A percentile compares a stretch with the other conserved stretches of the same genome.
phyloP scores from a whole-genome alignment of 2,888 invertebrate genomes.

The Neoaliturus tenellus region DNA sequence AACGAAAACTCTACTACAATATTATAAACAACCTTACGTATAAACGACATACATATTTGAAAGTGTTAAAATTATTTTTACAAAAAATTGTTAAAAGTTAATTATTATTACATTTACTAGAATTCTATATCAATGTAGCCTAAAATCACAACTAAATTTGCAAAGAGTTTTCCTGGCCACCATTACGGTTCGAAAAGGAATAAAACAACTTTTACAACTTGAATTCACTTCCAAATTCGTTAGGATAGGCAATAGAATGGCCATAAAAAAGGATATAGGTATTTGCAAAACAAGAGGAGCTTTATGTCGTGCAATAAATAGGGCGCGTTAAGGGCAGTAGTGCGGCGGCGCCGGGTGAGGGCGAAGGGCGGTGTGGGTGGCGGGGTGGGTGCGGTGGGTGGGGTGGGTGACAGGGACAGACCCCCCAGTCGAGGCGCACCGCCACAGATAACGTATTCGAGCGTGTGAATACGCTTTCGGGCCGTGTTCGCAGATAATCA shows the following conservation, averaged over 20 bases:
- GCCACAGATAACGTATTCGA: background rate
- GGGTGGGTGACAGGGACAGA: background rate
- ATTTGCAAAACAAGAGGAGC: constrained; percentile 30
- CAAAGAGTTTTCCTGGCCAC: background rate
- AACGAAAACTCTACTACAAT: too few species aligned
- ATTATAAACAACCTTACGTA: too few species aligned
- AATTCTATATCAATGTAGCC: too few species aligned
- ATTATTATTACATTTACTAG: too few species aligned
- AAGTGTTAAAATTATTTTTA: too few species aligned
- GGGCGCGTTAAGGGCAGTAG: background rate
- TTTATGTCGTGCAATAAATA: constrained; percentile 29
- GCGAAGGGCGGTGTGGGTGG: background rate
- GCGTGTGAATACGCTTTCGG: background rate
- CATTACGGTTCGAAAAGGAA: background rate
- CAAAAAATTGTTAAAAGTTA: too few species aligned
- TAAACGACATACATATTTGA: too few species aligned
- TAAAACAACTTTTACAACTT: constrained; percentile 4
- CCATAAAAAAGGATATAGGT: background rate
- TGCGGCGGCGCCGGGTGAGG: background rate
- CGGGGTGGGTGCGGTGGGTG: background rate
- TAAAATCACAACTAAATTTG: too few species aligned
- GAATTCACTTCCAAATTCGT: constrained; percentile 5
- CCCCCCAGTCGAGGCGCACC: background rate
- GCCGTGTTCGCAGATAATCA: background rate
- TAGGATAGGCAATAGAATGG: constrained; percentile 17